Conservation (phyloP, 2,888 invertebrate species). For the Cheiracanthium punctorium region DNA sequence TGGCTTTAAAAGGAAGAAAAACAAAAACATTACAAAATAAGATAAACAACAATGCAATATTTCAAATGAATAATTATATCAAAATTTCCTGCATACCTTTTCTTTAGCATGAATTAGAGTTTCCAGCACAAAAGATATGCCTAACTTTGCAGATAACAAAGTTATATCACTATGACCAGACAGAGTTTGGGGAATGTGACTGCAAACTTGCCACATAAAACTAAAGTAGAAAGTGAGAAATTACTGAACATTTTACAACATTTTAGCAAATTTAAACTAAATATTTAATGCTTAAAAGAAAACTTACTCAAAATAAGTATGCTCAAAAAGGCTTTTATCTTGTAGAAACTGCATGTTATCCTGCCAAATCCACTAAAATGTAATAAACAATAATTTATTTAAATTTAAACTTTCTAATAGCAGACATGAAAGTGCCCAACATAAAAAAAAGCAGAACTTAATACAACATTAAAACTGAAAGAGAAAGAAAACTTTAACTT, state of each 20-base stretch:
- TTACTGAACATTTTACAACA: not conserved
- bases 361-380: conserved; percentile 96
- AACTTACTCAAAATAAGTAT: conserved; percentile 92
- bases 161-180: conserved; percentile 86
- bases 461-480: too few relatives aligned
- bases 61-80: conserved; percentile 1
- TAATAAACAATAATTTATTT: too few relatives aligned
- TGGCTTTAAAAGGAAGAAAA: conserved; percentile 80
- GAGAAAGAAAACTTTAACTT: too few relatives aligned
- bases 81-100: conserved; percentile 80
- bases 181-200: conserved; percentile 92
- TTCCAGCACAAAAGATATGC: conserved; percentile 95
- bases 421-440: too few relatives aligned
- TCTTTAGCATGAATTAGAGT: conserved; percentile 98
- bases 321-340: conserved; percentile 96
- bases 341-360: conserved; percentile 96
- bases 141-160: conserved; percentile 89
- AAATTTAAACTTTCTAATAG: too few relatives aligned
- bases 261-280: too few relatives aligned
- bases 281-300: too few relatives aligned
- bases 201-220: conserved; percentile 97
- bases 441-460: too few relatives aligned
- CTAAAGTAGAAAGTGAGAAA: conserved; percentile 79
- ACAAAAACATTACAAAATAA: not conserved
- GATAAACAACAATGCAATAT: not conserved